Percentiles rank a stretch among this genome's conserved stretches.
Conservation (phyloP, 2,888 invertebrate species). For the Sussaba pulchella region DNA sequence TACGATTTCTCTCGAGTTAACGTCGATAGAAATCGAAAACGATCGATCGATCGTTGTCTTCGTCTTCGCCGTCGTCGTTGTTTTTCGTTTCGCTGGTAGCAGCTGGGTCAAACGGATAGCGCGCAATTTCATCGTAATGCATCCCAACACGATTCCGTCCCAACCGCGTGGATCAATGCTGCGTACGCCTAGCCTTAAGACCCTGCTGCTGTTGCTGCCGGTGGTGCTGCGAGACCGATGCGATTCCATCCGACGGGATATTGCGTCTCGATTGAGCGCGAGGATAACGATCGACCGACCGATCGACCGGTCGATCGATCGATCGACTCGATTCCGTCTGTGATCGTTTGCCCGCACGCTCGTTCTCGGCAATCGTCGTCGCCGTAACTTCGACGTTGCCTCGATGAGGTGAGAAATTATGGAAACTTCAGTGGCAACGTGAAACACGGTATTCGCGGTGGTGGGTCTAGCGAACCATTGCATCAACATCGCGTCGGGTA, state of each 20-base stretch:
- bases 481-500: conserved; percentile 31
- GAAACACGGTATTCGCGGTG: conserved; percentile 49
- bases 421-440: conserved; percentile 38
- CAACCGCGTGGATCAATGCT: conserved; percentile 44
- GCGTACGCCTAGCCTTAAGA: conserved; percentile 29
- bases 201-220: neutral
- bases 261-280: conserved; percentile 61
- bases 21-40: conserved; percentile 66
- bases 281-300: conserved; percentile 59
- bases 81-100: conserved; percentile 27
- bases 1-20: conserved; percentile 65
- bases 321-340: conserved; percentile 59
- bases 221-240: conserved; percentile 63
- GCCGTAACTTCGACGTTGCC: conserved; percentile 5
- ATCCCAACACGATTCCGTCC: conserved; percentile 59
- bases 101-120: conserved; percentile 62
- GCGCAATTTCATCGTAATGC: conserved; percentile 67
- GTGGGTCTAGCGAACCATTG: conserved; percentile 30
- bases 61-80: conserved; percentile 42
- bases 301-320: conserved; percentile 29
- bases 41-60: conserved; percentile 64
- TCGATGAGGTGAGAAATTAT: too few relatives aligned
- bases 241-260: conserved; percentile 62
- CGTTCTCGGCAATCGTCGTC: too few relatives aligned
- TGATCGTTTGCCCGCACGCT: conserved; percentile 44